Evolutionary conservation across 2,113 vertebrate species (phyloP), one percentile per base, ranked within the genome.

Genomic region (Odontophorus gujanensis): DNA sequence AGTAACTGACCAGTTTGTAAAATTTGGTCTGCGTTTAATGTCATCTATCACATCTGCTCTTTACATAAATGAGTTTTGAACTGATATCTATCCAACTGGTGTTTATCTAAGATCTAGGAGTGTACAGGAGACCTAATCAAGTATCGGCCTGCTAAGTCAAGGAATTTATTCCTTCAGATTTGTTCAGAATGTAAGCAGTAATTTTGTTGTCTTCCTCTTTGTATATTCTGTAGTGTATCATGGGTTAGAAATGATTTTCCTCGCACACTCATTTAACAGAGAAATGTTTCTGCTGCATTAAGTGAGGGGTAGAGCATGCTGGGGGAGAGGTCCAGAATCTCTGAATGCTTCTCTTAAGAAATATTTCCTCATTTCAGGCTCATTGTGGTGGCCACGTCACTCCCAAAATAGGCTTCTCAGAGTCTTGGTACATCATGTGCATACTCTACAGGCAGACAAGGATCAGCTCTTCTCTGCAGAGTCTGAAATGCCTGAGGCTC

Each of bases 401-500:
- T 87, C 85, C 78, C 72, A 87, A 89, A 92, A 87, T 43, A 74
- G 89, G 43, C 59, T 74, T 67, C 75, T 80, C 51, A n/a, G 30
- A 71, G 81, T 71, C 67, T 77, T 57, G 0, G 2, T 95, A 43
- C 38, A 38, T 83, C 69, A 95, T 89, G 78, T 85, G 72, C 42
- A 6, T 77, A 32, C 69, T 89, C 9, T 53, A 65, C 80, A 48
- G 55, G 57, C 95, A 79, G 85, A 53, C 66, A n/a, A 53, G 36
- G 53, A 90, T 90, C 76, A 75, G 77, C 83, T 86, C 24, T 87
- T 95, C 81, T 77, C 81, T 76, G 36, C 81, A 45, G 76, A 92
- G 93, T 61, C 76, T 87, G 87, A 87, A 92, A 67, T 17, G 93
- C 96, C 95, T 74, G 72, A 91, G 96, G 95, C 89, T 93, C 83